Evolutionary conservation across 2,113 vertebrate species (phyloP).

Genomic region (Ameiurus melas): DNA sequence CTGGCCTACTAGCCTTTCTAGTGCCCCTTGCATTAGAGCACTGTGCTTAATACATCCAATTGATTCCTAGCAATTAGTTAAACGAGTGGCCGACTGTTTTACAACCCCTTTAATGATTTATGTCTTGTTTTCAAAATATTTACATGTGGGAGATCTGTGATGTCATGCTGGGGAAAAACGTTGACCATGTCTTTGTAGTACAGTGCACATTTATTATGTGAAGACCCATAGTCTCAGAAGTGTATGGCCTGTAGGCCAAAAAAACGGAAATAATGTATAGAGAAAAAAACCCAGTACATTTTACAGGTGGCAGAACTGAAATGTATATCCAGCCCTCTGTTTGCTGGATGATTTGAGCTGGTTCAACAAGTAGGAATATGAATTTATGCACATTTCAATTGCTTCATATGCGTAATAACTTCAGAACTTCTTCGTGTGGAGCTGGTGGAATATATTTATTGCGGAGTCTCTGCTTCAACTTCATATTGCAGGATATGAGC

Average conservation of each 20-base stretch:
- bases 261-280: background rate
- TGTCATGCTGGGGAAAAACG: background rate
- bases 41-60: background rate
- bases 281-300: background rate
- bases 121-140: background rate
- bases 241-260: background rate
- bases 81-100: background rate
- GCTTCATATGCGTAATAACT: background rate
- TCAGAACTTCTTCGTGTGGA: background rate
- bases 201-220: background rate
- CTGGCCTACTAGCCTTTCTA: background rate
- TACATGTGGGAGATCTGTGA: background rate
- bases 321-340: conserved; percentile 18
- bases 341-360: conserved; percentile 2
- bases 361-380: background rate
- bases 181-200: background rate
- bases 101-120: background rate
- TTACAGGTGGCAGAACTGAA: background rate
- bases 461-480: conserved; percentile 27
- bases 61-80: conserved; percentile 7
- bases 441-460: conserved; percentile 48
- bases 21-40: background rate
- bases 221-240: background rate
- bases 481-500: conserved; percentile 14
- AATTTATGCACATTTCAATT: conserved; percentile 23